Base-by-base conservation (phyloP, 2,113 vertebrate genomes). In the Pachycephala philippinensis region DNA sequence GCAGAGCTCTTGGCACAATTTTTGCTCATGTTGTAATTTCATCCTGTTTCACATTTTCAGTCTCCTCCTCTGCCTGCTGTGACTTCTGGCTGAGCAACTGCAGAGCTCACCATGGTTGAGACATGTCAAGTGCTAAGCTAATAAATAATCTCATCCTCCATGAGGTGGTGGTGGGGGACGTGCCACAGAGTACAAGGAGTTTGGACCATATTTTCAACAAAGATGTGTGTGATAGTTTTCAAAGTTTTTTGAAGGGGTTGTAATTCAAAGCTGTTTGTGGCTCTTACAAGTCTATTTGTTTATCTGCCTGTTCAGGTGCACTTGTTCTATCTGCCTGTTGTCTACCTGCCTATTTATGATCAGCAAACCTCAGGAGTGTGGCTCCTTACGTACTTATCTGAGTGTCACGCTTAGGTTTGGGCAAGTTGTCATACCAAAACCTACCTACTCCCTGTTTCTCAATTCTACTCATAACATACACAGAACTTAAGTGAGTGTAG, bases 21-120 rank as follows among this genome's bases (percentile, higher is more conserved):
- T 93, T 94, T 93, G 52, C 63, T 75, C 23, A 4, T 53, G 57
- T 56, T 88, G 21, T 65, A 59, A 59, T 86, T 90, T 86, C 39
- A 33, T 74, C 57, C 59, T 9, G 11, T 88, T 90, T 53, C 66
- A 65, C 54, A 15, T 72, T 86, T 90, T 80, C 75, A 65, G 24
- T 66, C 68, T 77, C 52, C 42, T 87, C 47, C 42, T 81, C 39
- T 27, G 12, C 53, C 54, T 80, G 50, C 82, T 90, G 37, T 72
- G 53, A 42, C 70, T 95, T 90, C 65, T 93, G 74, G 30, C 31
- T 74, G 69, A 71, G 64, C 24, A 78, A 13, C 70, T 45, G 47
- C 37, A 37, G 78, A 56, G 59, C 44, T 95, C 50, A 28, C 59
- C 1, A 1, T 11, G 12, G 71, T 39, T 0, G 17, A 88, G 83